phyloP scores from a whole-genome alignment of 2,797 vertebrate genomes.

The Pristis pectinata region DNA sequence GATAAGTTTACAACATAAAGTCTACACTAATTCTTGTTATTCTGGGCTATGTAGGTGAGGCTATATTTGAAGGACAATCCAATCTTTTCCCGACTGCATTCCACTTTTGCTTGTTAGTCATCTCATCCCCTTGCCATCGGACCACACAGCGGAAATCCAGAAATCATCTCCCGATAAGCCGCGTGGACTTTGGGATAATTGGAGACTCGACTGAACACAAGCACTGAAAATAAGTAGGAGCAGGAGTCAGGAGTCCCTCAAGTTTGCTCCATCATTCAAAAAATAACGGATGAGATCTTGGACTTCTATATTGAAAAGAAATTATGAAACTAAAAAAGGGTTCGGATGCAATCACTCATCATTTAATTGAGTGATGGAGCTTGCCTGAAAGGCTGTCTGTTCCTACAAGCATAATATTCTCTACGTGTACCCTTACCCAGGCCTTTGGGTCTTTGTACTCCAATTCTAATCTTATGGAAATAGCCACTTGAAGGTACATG shows the following conservation, averaged over 20 bases:
- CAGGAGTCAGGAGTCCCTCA: too few relatives aligned
- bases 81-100: not conserved
- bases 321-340: not conserved
- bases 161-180: not conserved
- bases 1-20: too few relatives aligned
- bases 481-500: too few relatives aligned
- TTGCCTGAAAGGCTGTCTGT: not conserved
- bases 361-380: not conserved
- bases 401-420: not conserved
- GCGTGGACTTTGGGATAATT: not conserved
- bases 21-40: not conserved
- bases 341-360: not conserved
- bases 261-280: too few relatives aligned
- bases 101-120: not conserved
- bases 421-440: too few relatives aligned
- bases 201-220: not conserved
- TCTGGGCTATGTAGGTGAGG: not conserved
- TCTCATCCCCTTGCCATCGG: not conserved
- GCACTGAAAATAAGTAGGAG: too few relatives aligned
- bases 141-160: not conserved
- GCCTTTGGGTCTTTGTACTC: too few relatives aligned
- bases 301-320: too few relatives aligned
- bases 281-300: too few relatives aligned
- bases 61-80: not conserved
- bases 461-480: too few relatives aligned